Evolutionary conservation across 2,113 vertebrate species (phyloP).

Genomic region (Addax nasomaculatus): DNA sequence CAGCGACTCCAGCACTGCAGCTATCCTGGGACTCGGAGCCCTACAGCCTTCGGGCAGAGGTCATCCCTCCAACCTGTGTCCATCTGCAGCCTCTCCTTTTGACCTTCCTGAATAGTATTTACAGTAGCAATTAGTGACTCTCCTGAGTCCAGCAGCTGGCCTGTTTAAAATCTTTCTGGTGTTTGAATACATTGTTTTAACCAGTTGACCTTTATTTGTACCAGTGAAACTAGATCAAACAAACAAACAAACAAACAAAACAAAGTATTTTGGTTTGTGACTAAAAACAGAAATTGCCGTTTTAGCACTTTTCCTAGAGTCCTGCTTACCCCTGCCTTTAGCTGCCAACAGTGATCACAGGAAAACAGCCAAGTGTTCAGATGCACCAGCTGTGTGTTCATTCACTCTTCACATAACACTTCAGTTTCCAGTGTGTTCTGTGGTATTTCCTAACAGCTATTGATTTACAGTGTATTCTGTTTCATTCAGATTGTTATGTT

Average conservation of each 20-base stretch:
- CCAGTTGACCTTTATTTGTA: constrained; percentile 16
- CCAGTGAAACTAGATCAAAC: constrained; percentile 18
- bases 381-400: neutral
- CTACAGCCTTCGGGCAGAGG: neutral
- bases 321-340: neutral
- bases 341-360: neutral
- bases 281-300: neutral
- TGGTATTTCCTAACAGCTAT: neutral
- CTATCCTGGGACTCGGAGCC: neutral
- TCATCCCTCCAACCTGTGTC: neutral
- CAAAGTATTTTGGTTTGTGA: neutral
- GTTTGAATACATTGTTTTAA: constrained; percentile 11
- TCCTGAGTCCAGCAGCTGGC: neutral
- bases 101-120: constrained; percentile 49
- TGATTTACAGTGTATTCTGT: neutral
- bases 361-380: neutral
- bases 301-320: neutral
- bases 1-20: neutral
- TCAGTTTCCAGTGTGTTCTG: neutral
- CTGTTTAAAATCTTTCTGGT: neutral
- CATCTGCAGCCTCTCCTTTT: constrained; percentile 18
- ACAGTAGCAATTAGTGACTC: neutral
- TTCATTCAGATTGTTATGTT: neutral
- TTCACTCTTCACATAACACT: neutral
- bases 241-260: neutral